Evolutionary conservation across 1,140 invertebrate species (phyloP).

Genomic region (Megalopta genalis): DNA sequence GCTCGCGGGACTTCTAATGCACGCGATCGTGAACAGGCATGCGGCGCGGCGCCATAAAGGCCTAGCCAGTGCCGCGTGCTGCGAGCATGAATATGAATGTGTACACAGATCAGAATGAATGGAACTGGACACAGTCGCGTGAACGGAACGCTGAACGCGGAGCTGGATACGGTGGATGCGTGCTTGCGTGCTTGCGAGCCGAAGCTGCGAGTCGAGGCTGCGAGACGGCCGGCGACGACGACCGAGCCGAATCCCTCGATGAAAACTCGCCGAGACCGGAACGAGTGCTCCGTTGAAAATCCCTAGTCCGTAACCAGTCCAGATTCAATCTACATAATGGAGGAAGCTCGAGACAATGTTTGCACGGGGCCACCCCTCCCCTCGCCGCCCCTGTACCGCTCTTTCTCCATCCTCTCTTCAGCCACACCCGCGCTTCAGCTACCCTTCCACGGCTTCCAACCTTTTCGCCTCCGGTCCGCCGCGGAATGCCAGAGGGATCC

Average conservation of each 20-base stretch:
- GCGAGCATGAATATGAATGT: slow-evolving; percentile 47
- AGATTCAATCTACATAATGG: slow-evolving; percentile 80
- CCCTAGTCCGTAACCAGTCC: slow-evolving; percentile 68
- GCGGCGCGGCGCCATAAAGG: slow-evolving; percentile 28
- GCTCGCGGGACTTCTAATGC: slow-evolving; percentile 18
- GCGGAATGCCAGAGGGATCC: slow-evolving; percentile 55
- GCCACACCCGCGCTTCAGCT: background rate
- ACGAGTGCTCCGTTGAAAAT: slow-evolving; percentile 61
- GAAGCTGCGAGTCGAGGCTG: background rate
- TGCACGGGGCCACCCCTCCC: slow-evolving; percentile 61
- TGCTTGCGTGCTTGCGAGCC: background rate
- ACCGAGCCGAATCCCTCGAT: slow-evolving; percentile 42
- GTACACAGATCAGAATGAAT: slow-evolving; percentile 49
- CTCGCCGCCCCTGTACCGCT: slow-evolving; percentile 14
- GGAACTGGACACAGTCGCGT: slow-evolving; percentile 26
- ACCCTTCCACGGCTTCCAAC: slow-evolving; percentile 34
- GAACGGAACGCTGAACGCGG: slow-evolving; percentile 37
- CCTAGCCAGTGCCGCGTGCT: too few species aligned
- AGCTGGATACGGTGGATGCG: slow-evolving; percentile 25
- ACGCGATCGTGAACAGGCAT: slow-evolving; percentile 31
- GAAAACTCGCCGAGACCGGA: slow-evolving; percentile 58
- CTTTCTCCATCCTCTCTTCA: too few species aligned
- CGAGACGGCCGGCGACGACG: background rate
- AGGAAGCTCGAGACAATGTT: slow-evolving; percentile 78
- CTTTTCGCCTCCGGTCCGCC: slow-evolving; percentile 37